These are phyloP conservation scores for Myzus persicae DNA, from an alignment of 1,140 invertebrate genomes.

Conservation along the genomic window DNA sequence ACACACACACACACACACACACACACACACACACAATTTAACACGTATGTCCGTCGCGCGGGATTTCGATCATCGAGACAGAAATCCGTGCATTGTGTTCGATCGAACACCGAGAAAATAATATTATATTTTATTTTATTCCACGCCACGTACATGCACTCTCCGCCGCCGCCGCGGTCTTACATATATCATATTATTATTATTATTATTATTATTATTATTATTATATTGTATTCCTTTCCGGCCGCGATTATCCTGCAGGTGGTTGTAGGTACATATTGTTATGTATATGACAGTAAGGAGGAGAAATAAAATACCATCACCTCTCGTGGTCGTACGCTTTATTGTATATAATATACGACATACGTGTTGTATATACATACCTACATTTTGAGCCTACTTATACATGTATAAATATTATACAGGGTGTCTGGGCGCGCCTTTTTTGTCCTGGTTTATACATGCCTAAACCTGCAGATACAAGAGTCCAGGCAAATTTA, in stretches of 20 bases:
- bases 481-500: not conserved
- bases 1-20: too few relatives aligned
- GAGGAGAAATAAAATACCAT: not conserved
- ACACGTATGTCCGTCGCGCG: not conserved
- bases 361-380: not conserved
- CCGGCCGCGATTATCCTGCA: not conserved
- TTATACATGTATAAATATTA: not conserved
- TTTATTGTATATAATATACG: not conserved
- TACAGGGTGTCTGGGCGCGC: not conserved
- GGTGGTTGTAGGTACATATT: not conserved
- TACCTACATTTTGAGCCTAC: not conserved
- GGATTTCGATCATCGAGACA: not conserved
- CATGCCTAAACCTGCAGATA: not conserved
- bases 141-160: not conserved
- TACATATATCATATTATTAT: not conserved
- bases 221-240: slow-evolving; percentile 8
- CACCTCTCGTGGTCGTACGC: not conserved
- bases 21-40: not conserved
- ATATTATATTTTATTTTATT: not conserved
- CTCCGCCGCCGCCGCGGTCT: not conserved
- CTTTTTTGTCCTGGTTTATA: not conserved
- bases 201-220: too few relatives aligned
- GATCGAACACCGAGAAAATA: not conserved
- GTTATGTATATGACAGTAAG: not conserved
- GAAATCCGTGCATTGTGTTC: not conserved